Conservation (phyloP, 2,797 vertebrate species). For the Notolabrus celidotus region DNA sequence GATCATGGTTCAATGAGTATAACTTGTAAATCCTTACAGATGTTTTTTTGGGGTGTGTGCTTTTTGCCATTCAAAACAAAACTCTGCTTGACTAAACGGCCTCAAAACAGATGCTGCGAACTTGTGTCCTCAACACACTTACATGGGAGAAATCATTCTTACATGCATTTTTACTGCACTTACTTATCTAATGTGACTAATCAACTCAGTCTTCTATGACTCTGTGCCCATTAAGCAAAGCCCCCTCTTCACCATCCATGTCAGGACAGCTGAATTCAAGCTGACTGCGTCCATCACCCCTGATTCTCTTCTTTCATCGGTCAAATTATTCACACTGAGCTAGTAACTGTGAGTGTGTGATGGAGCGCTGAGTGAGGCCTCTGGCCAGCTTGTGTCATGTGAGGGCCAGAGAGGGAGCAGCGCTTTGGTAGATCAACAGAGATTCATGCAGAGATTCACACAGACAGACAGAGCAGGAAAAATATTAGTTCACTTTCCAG, state of each 20-base stretch:
- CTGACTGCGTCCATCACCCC: not conserved
- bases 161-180: not conserved
- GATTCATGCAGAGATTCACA: constrained; percentile 45
- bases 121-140: constrained; percentile 10
- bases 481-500: constrained; percentile 29
- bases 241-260: not conserved
- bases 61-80: too few relatives aligned
- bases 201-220: not conserved
- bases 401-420: constrained; percentile 6
- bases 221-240: not conserved
- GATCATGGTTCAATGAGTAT: too few relatives aligned
- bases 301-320: not conserved
- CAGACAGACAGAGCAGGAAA: constrained; percentile 14
- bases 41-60: too few relatives aligned
- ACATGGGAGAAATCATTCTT: constrained; percentile 7
- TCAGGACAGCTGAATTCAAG: constrained; percentile 8
- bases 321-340: constrained; percentile 30
- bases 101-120: too few relatives aligned
- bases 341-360: constrained; percentile 22
- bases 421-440: constrained; percentile 24
- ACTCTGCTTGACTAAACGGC: too few relatives aligned
- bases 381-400: constrained; percentile 3
- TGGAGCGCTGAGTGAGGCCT: constrained; percentile 23
- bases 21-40: too few relatives aligned
- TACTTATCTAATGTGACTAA: not conserved